Evolutionary conservation across 1,140 invertebrate genomes (phyloP), one percentile per base, ranked within the genome.

Genomic region (Calosoma granatense): DNA sequence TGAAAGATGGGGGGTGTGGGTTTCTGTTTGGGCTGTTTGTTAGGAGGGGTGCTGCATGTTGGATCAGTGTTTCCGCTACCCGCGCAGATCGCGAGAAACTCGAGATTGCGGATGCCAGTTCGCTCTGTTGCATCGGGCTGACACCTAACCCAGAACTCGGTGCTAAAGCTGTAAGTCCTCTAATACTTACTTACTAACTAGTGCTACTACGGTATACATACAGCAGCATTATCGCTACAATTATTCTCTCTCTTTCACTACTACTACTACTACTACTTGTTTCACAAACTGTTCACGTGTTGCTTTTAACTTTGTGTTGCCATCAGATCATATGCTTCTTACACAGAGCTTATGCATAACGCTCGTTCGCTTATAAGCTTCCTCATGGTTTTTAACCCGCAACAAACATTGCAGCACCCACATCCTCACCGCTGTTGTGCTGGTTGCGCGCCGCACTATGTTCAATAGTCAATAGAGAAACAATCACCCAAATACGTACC

Each of bases 51-150:
- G 87, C 81, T 87, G 87, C 70, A 77, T 88, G 59, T 83, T 88
- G 78, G 86, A 88, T 72, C 82, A 85, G 74, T 90, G 87, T 81
- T 89, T 89, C 81, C 83, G 85, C 73, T 86, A 86, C 72, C 84
- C 85, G 60, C 80, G 86, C 63, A 81, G 85, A 70, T 72, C 78
- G 63, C 74, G 81, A 69, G 86, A 88, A 67, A 78, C 83, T 54
- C 81, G 87, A 67, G 87, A 90, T 71, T 90, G 87, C 72, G 87
- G 87, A 76, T 90, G 87, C 79, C 87, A 90, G 73, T 90, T 90
- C 73, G 87, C 87, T 67, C 79, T 90, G 68, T 81, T 90, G 66
- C 88, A 90, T 74, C 85, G 87, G 65, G 88, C 82, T 61, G 85
- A 87, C 65, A 67, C 69, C 65, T 70, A 78, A 74, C 74, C 0